phyloP scores from a whole-genome alignment of 2,888 invertebrate genomes.

The Latrodectus hesperus region DNA sequence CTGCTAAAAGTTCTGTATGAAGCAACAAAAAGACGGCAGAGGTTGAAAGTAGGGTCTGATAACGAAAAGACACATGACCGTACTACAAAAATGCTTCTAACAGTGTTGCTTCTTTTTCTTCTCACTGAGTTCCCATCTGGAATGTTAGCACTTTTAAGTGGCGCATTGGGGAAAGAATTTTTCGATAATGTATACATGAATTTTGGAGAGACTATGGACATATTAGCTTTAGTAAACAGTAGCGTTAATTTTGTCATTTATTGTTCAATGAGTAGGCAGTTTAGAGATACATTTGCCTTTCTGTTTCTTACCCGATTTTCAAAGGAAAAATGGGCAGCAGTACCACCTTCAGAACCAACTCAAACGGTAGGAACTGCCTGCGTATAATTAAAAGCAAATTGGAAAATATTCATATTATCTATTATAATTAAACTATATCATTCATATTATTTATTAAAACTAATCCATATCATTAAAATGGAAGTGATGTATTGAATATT shows the following conservation, averaged over 20 bases:
- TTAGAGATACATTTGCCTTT: conserved; percentile 80
- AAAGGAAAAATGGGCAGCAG: conserved; percentile 78
- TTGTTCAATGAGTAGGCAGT: conserved; percentile 95
- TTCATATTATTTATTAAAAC: too few relatives aligned
- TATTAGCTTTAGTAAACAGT: conserved; percentile 90
- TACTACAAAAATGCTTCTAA: conserved; percentile 91
- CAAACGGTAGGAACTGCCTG: conserved; percentile 67
- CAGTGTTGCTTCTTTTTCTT: conserved; percentile 88
- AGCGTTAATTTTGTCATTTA: conserved; percentile 95
- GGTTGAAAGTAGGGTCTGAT: conserved; percentile 67
- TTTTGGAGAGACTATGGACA: conserved; percentile 87
- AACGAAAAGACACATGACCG: conserved; percentile 78
- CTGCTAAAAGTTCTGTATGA: conserved; percentile 73
- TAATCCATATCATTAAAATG: too few relatives aligned
- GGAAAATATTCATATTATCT: too few relatives aligned
- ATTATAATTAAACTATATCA: too few relatives aligned
- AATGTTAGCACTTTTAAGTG: conserved; percentile 83
- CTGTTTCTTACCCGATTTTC: conserved; percentile 79
- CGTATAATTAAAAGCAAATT: conserved; percentile 19
- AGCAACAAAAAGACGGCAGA: conserved; percentile 71
- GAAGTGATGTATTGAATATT: too few relatives aligned
- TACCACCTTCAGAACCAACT: conserved; percentile 73
- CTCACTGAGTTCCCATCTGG: conserved; percentile 93
- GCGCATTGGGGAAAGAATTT: conserved; percentile 85
- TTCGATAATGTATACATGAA: conserved; percentile 78